phyloP scores from a whole-genome alignment of 2,888 invertebrate genomes.

The Gisinianus flammeolus region DNA sequence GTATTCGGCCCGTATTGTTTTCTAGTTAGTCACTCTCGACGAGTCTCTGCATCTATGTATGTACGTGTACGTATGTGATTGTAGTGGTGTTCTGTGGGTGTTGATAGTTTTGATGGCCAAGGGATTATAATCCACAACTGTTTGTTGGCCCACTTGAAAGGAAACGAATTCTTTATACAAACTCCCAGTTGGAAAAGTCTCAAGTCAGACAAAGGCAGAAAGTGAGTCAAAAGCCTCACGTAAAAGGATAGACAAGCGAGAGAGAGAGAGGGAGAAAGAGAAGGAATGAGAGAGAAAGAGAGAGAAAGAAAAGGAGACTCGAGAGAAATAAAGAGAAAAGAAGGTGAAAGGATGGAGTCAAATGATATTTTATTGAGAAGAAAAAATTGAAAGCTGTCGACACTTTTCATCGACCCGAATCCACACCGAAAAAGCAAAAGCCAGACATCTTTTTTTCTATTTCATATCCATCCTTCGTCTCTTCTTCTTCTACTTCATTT shows the following conservation, averaged over 20 bases:
- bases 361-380: constrained; percentile 42
- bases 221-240: background rate
- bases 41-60: too few species aligned
- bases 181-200: background rate
- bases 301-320: background rate
- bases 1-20: too few species aligned
- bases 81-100: too few species aligned
- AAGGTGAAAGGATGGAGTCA: constrained; percentile 36
- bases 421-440: background rate
- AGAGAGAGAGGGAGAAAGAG: background rate
- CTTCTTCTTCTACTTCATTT: background rate
- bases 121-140: background rate
- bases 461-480: background rate
- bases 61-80: too few species aligned
- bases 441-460: constrained; percentile 41
- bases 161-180: background rate
- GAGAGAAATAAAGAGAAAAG: constrained; percentile 12
- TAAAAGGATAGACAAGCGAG: background rate
- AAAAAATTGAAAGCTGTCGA: constrained; percentile 44
- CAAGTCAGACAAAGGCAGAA: background rate
- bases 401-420: constrained; percentile 40
- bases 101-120: background rate
- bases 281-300: background rate
- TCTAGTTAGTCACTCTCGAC: too few species aligned
- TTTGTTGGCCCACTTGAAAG: background rate